Base-by-base conservation (phyloP, 2,113 vertebrate genomes). In the Nothoprocta pentlandii region DNA sequence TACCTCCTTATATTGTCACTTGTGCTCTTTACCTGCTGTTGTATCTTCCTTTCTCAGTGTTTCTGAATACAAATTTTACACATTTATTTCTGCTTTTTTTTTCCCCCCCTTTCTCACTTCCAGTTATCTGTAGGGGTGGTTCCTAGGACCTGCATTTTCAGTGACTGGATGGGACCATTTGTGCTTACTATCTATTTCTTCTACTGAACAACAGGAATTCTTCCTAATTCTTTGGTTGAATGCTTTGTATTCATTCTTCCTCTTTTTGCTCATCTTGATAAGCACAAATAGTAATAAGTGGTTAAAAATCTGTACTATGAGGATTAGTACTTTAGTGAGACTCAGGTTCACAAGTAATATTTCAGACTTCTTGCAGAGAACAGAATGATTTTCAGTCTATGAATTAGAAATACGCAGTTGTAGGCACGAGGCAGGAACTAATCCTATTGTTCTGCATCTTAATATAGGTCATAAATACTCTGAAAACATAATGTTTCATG, bases 81-180 rank as follows among this genome's bases (percentile, higher is more conserved):
- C 28, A 7, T 51, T 46, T 2, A 0, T 77, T 67, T 2, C 9
- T 87, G 26, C 7, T 5, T 1, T 42, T 2, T 12, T 94, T 23
- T 25, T 39, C 36, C 36, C 36, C 28, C 16, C 47, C 16, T 82
- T 84, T 92, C 78, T 2, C 15, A 19, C 26, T 54, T 86, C 4
- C 23, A 2, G 0, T 74, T 81, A 8, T 63, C 26, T 32, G 10
- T 15, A 32, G 10, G 9, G 30, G 9, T 1, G 7, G 1, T 54
- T 75, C 56, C 78, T 30, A 42, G 25, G 67, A 32, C 54, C 51
- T 71, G 36, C 21, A 73, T 83, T 64, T 56, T 76, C 7, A 19
- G 12, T 64, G 9, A 76, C 21, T n/a, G 23, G 58, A 20, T 39
- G 63, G 0, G 0, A 59, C 6, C 41, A 26, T 79, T 82, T 70